These are phyloP conservation scores for Synanthedon andrenaeformis DNA, from an alignment of 2,888 invertebrate genomes.

Conservation along the genomic window DNA sequence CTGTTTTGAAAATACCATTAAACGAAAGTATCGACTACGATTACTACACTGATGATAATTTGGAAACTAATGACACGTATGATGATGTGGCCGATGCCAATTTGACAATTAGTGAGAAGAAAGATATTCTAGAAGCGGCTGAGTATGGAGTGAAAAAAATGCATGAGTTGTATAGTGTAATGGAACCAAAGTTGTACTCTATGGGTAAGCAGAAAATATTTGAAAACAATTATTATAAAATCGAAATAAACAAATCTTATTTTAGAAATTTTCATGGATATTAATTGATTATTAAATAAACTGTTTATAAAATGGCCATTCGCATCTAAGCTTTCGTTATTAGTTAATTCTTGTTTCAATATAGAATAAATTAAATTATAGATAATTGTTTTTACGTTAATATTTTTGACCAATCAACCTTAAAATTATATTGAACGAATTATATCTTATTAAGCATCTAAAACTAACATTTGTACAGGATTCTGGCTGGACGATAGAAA, in stretches of 20 bases:
- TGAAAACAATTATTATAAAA: not conserved
- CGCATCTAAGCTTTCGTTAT: no score
- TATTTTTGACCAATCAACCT: no score
- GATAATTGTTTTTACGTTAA: no score
- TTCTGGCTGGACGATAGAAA: constrained; percentile 73
- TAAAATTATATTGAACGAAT: no score
- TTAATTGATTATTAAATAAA: no score
- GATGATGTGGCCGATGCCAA: constrained; percentile 15
- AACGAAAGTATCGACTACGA: constrained; percentile 14
- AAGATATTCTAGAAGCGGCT: constrained; percentile 74
- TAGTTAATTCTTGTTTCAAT: no score
- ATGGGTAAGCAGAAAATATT: constrained; percentile 67
- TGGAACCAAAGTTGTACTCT: constrained; percentile 76
- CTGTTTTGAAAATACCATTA: constrained; percentile 12
- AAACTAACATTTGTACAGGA: constrained; percentile 46
- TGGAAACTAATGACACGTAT: constrained; percentile 13
- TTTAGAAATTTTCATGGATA: not conserved
- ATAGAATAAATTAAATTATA: no score
- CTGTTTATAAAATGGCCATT: no score
- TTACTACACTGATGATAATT: constrained; percentile 14
- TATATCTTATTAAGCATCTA: no score
- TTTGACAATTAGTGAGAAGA: constrained; percentile 33
- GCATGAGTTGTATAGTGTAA: constrained; percentile 73
- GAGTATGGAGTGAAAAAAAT: constrained; percentile 76
- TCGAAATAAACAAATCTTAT: no score